Evolutionary conservation across 2,888 invertebrate genomes (phyloP).

Genomic region (Caenorhabditis japonica): DNA sequence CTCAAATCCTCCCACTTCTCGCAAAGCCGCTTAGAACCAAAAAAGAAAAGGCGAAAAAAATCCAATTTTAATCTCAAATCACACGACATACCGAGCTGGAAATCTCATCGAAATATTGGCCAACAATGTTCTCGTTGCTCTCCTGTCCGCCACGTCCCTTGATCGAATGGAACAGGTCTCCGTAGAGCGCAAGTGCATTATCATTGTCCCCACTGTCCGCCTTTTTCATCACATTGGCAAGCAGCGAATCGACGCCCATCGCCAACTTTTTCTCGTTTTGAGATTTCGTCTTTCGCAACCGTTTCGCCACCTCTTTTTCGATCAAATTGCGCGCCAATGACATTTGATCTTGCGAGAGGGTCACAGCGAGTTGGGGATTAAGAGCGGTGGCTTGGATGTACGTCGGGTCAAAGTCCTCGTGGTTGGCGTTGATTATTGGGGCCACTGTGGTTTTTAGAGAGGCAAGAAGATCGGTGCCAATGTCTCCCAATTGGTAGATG

Average conservation of each 20-base stretch:
- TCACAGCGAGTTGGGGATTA: constrained; percentile 69
- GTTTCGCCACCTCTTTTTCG: constrained; percentile 53
- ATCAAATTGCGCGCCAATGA: constrained; percentile 58
- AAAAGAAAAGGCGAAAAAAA: too few relatives aligned
- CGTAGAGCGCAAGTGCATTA: constrained; percentile 34
- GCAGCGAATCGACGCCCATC: constrained; percentile 65
- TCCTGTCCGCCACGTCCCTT: constrained; percentile 20
- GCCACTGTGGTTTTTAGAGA: constrained; percentile 36
- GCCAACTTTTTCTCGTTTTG: constrained; percentile 55
- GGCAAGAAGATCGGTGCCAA: constrained; percentile 31
- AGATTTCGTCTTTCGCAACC: constrained; percentile 2
- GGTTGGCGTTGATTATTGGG: constrained; percentile 53
- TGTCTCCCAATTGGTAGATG: constrained; percentile 41
- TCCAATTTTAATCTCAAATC: too few relatives aligned
- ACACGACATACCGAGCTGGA: constrained; percentile 51
- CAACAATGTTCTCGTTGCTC: constrained; percentile 47
- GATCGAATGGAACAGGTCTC: constrained; percentile 42
- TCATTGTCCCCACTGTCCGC: constrained; percentile 7
- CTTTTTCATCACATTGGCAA: constrained; percentile 66
- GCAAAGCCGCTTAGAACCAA: too few relatives aligned
- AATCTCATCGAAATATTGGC: constrained; percentile 59
- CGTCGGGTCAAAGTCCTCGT: constrained; percentile 56
- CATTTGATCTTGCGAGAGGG: constrained; percentile 64
- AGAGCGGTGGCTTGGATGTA: constrained; percentile 68
- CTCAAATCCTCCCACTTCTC: too few relatives aligned